Percentiles rank a stretch among this genome's conserved stretches.
Evolutionary conservation across 2,113 vertebrate genomes (phyloP).

Genomic region (Nothoprocta perdicaria): DNA sequence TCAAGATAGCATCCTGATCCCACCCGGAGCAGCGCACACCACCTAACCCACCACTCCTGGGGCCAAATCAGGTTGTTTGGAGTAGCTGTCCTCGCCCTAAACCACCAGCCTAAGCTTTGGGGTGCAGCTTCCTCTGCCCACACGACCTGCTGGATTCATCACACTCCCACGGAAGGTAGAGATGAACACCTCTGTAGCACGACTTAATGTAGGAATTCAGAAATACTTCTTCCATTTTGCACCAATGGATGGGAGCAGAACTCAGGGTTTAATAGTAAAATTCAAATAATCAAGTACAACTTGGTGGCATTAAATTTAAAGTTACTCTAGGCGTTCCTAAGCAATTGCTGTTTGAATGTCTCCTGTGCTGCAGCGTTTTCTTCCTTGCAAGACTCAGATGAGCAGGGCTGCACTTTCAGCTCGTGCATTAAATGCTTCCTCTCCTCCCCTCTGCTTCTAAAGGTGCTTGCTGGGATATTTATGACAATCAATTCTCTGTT

Average conservation of each 20-base stretch:
- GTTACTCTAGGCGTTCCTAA: background rate
- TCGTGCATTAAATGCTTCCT: fast-evolving
- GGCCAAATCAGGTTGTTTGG: background rate
- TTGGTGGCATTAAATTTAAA: background rate
- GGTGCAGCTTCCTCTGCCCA: fast-evolving
- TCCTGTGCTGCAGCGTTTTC: background rate
- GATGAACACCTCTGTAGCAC: background rate
- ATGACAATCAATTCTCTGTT: background rate
- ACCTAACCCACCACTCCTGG: background rate
- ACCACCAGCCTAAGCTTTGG: background rate
- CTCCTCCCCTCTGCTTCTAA: background rate
- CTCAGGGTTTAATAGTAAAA: background rate
- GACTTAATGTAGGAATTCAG: background rate
- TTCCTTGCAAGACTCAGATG: background rate
- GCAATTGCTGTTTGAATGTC: background rate
- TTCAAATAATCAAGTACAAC: background rate
- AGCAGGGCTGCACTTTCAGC: fast-evolving
- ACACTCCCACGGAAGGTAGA: background rate
- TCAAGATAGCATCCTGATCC: background rate
- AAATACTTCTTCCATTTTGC: background rate
- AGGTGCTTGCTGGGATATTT: background rate
- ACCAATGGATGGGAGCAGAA: fast-evolving
- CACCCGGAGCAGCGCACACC: background rate
- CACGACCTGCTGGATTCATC: background rate
- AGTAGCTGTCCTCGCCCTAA: background rate